These are phyloP conservation scores for Cotesia typhae DNA, from an alignment of 1,140 invertebrate species.

Conservation along the genomic window DNA sequence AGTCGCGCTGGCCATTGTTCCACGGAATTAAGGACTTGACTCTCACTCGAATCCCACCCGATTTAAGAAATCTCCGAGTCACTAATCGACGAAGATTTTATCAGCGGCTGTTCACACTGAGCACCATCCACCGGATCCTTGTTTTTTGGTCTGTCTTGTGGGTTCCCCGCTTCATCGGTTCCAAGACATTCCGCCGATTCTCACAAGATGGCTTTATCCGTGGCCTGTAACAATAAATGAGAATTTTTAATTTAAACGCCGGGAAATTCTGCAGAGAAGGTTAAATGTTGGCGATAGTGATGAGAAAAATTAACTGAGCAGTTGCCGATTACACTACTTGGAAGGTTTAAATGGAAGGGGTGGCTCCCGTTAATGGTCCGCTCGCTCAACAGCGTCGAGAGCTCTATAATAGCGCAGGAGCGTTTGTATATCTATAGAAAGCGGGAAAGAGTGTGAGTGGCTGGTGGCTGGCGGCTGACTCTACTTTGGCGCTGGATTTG, in stretches of 20 bases:
- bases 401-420: too few species aligned
- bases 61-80: neutral
- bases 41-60: too few species aligned
- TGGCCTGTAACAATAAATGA: slow-evolving; percentile 35
- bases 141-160: slow-evolving; percentile 5
- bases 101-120: slow-evolving; percentile 9
- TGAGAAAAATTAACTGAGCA: slow-evolving; percentile 51
- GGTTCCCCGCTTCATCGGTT: slow-evolving; percentile 19
- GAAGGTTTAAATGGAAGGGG: slow-evolving; percentile 50
- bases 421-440: too few species aligned
- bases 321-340: slow-evolving; percentile 48
- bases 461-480: too few species aligned
- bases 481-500: neutral
- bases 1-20: slow-evolving; percentile 59
- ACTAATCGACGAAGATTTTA: slow-evolving; percentile 11
- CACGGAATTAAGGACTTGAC: neutral
- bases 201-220: slow-evolving; percentile 1
- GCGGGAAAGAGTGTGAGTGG: too few species aligned
- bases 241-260: too few species aligned
- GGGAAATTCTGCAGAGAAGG: too few species aligned
- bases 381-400: slow-evolving; percentile 6
- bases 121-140: neutral
- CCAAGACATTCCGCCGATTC: slow-evolving; percentile 14
- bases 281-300: slow-evolving; percentile 36
- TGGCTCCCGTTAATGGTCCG: slow-evolving; percentile 49